These are phyloP conservation scores for Netelia fuscicornis DNA, from an alignment of 2,888 invertebrate genomes.

Conservation along the genomic window DNA sequence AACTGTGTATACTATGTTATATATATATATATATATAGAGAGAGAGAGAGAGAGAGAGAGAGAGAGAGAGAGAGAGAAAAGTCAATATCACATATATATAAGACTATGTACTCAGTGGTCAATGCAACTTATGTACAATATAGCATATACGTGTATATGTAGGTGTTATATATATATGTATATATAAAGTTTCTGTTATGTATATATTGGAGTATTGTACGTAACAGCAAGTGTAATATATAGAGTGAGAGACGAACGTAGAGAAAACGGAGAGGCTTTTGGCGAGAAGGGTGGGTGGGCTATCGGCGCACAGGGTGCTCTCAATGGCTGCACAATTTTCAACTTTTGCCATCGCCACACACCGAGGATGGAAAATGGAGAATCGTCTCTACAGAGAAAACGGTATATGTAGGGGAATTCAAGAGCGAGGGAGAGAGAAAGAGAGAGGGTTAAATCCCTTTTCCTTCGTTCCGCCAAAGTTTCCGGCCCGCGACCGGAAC, in stretches of 20 bases:
- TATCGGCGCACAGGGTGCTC: conserved; percentile 79
- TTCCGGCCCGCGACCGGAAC: conserved; percentile 69
- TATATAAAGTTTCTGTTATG: conserved; percentile 28
- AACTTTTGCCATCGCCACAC: conserved; percentile 79
- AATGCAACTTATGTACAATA: conserved; percentile 12
- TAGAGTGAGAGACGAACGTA: conserved; percentile 6
- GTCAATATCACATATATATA: conserved; percentile 5
- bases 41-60: no score
- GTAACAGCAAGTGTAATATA: conserved; percentile 30
- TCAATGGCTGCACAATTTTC: conserved; percentile 80
- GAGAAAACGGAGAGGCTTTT: conserved; percentile 30
- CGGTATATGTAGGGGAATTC: conserved; percentile 58
- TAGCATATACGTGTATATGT: not conserved
- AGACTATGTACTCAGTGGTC: not conserved
- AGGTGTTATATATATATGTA: conserved; percentile 24
- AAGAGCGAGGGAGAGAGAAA: conserved; percentile 24
- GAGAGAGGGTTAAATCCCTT: conserved; percentile 74
- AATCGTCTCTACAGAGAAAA: conserved; percentile 70
- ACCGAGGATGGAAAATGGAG: conserved; percentile 79
- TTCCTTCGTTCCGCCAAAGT: conserved; percentile 75
- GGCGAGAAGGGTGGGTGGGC: conserved; percentile 72
- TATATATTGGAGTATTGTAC: conserved; percentile 26
- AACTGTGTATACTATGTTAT: conserved; percentile 24
- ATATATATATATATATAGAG: no score
- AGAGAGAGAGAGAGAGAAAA: no score